Percentiles rank a stretch among this genome's conserved stretches.
These are phyloP conservation scores for Selenia dentaria DNA, from an alignment of 2,888 invertebrate species.

Conservation along the genomic window DNA sequence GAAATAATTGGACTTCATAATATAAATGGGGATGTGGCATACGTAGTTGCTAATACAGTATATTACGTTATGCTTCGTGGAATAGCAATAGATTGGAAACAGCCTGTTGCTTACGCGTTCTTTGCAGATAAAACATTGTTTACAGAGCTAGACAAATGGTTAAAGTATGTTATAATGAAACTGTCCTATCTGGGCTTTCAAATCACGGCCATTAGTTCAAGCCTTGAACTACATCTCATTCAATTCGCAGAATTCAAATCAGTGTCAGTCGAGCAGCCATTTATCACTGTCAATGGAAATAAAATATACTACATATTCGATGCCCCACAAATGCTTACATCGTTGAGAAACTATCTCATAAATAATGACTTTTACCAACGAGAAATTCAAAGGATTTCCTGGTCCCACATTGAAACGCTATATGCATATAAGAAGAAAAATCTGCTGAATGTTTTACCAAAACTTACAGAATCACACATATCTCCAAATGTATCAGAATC, in stretches of 20 bases:
- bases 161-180: background rate
- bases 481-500: background rate
- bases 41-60: background rate
- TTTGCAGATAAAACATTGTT: background rate
- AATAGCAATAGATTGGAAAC: conserved; percentile 3
- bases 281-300: background rate
- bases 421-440: conserved; percentile 2
- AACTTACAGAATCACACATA: background rate
- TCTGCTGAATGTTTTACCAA: background rate
- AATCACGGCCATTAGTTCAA: background rate
- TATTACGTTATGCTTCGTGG: conserved; percentile 1
- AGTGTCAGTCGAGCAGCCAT: background rate
- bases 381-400: conserved; percentile 3
- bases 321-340: conserved; percentile 2
- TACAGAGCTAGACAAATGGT: conserved; percentile 1
- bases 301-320: conserved; percentile 8
- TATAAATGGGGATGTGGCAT: background rate
- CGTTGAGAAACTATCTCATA: conserved; percentile 3
- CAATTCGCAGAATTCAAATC: background rate
- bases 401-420: conserved; percentile 2
- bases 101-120: conserved; percentile 1
- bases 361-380: background rate
- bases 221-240: background rate
- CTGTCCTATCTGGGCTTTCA: background rate
- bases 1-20: conserved; percentile 5